Evolutionary conservation across 2,888 invertebrate species (phyloP).

Genomic region (Cheilosia scutellata): DNA sequence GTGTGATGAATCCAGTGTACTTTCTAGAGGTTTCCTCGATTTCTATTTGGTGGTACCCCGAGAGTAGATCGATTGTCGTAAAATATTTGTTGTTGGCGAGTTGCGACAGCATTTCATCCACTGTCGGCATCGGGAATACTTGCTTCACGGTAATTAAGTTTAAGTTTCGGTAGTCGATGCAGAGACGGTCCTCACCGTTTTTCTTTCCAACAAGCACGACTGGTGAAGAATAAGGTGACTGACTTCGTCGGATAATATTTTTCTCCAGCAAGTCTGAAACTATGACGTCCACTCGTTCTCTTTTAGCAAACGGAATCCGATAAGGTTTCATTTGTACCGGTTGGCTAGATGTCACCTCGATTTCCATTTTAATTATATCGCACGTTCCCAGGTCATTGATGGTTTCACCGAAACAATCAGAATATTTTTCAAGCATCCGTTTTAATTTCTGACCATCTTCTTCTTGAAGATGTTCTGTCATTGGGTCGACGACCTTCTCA

Average conservation of each 20-base stretch:
- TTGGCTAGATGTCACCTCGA: conserved; percentile 35
- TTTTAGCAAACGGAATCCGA: conserved; percentile 61
- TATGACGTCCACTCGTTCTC: conserved; percentile 32
- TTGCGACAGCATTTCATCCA: conserved; percentile 69
- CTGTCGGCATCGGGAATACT: conserved; percentile 68
- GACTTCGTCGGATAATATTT: conserved; percentile 55
- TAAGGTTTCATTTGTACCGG: conserved; percentile 67
- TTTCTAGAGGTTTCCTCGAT: conserved; percentile 61
- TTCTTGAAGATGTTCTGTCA: too few relatives aligned
- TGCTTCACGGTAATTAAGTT: conserved; percentile 65
- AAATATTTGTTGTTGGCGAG: conserved; percentile 77
- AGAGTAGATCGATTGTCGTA: conserved; percentile 78
- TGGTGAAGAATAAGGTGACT: conserved; percentile 68
- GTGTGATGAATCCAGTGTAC: conserved; percentile 65
- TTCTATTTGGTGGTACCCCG: conserved; percentile 78
- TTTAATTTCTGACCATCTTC: too few relatives aligned
- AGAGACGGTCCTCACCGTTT: conserved; percentile 71
- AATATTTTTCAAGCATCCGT: too few relatives aligned
- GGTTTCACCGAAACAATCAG: too few relatives aligned
- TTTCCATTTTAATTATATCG: conserved; percentile 45
- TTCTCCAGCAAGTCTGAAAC: conserved; percentile 46
- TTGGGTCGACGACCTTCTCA: too few relatives aligned
- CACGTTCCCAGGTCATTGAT: too few relatives aligned
- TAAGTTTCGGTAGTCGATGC: conserved; percentile 64
- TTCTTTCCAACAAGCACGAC: conserved; percentile 72